A percentile compares a stretch with the other conserved stretches of the same genome.
phyloP scores from a whole-genome alignment of 2,888 invertebrate genomes.

The Diarsia mendica region DNA sequence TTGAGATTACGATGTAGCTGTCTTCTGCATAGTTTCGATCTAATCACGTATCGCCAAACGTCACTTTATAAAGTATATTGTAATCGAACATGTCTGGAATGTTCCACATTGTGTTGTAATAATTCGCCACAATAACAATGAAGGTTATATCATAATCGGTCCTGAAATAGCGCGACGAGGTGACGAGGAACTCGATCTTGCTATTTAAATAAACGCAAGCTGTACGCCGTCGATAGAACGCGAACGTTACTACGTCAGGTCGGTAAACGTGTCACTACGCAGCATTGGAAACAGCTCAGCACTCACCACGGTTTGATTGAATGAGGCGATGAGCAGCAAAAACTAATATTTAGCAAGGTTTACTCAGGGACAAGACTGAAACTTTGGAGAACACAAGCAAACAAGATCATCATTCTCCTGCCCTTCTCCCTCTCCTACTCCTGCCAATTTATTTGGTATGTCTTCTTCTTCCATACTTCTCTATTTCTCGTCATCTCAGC shows the following conservation, averaged over 20 bases:
- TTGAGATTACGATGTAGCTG: constrained; percentile 12
- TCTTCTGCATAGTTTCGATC: constrained; percentile 51
- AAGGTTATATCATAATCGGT: constrained; percentile 48
- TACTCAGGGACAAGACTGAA: not conserved
- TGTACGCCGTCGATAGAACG: constrained; percentile 54
- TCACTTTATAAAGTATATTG: constrained; percentile 71
- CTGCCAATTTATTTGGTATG: no score
- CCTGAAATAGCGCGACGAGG: constrained; percentile 46
- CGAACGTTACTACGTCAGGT: constrained; percentile 44
- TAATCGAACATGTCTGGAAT: constrained; percentile 69
- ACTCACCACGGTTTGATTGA: constrained; percentile 1
- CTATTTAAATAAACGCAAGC: constrained; percentile 55
- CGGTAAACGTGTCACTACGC: constrained; percentile 50
- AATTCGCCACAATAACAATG: constrained; percentile 34
- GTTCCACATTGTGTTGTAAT: constrained; percentile 52
- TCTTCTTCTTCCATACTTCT: no score
- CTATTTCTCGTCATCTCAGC: no score
- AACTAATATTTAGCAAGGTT: constrained; percentile 17
- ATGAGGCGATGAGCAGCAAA: not conserved
- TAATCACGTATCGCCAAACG: constrained; percentile 68
- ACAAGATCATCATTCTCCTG: no score
- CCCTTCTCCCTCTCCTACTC: no score
- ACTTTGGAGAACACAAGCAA: not conserved
- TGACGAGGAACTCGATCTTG: constrained; percentile 54
- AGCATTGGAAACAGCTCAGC: not conserved